phyloP scores from a whole-genome alignment of 2,113 vertebrate species.

The Balaeniceps rex region DNA sequence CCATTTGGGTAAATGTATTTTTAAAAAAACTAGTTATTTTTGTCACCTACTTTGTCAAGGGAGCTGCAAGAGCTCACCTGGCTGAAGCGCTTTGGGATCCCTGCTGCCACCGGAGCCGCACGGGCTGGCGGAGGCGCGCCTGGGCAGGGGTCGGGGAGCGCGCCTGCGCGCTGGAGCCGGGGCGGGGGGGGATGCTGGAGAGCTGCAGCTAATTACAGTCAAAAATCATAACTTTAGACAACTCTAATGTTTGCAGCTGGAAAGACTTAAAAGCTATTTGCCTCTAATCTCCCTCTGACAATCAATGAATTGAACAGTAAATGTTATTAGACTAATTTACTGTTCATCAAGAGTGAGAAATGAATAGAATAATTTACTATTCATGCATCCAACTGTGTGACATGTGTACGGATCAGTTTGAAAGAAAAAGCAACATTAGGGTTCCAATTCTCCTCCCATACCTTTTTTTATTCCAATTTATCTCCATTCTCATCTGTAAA shows the following conservation, averaged over 20 bases:
- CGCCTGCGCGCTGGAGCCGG: rapidly evolving
- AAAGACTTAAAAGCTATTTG: constrained; percentile 69
- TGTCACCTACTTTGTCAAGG: background rate
- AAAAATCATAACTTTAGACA: constrained; percentile 62
- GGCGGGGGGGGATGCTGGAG: background rate
- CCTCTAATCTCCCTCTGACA: constrained; percentile 68
- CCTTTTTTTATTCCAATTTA: constrained; percentile 15
- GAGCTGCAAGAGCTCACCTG: background rate
- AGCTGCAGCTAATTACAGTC: constrained; percentile 44
- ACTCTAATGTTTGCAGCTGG: constrained; percentile 64
- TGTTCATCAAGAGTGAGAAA: constrained; percentile 70
- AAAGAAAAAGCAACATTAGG: constrained; percentile 16
- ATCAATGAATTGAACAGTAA: constrained; percentile 70
- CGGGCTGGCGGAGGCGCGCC: background rate
- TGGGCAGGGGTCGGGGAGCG: background rate
- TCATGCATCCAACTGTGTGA: constrained; percentile 58
- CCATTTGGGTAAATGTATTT: background rate
- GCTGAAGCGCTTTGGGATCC: background rate
- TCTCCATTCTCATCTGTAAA: background rate
- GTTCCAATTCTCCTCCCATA: background rate
- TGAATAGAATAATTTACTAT: constrained; percentile 68
- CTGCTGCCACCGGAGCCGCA: background rate
- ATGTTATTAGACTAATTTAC: constrained; percentile 72
- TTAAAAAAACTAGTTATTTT: background rate
- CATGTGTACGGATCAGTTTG: constrained; percentile 41